Base-by-base conservation (phyloP, 1,140 invertebrate species). In the Cherax destructor region DNA sequence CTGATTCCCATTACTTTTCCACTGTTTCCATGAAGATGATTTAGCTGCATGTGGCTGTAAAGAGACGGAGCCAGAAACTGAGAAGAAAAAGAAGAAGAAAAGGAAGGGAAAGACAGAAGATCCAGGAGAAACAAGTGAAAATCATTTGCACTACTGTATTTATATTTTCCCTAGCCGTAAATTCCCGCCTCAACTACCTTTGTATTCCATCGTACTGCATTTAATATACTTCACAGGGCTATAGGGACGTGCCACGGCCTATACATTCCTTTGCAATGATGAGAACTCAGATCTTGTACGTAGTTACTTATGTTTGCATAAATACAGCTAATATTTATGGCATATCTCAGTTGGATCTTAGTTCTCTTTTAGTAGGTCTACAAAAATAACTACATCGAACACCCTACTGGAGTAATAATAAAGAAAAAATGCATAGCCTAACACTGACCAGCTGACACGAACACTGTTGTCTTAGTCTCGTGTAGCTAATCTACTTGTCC, bases 21-120 rank as follows among this genome's bases (percentile, higher is more conserved):
- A 56, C 83, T 59, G 49, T n/a, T 18, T 72, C 65, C 65, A n/a
- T 80, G 88, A 91, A 91, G 88, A 83, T 76, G 88, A 91, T 83
- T 79, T 85, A 65, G 76, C 61, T 50, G 74, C 86, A 69, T 88
- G 86, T 52, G 83, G 88, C n/a, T 91, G 88, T 79, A 30, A 59
- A 10, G 74, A 69, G 49, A 72, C 69, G 77, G 52, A 74, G 16
- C 61, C 13, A 16, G 83, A 91, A 72, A 30, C n/a, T 4, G 88
- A 91, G 56, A 91, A 91, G 83, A 91, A 91, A 85, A 91, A 91
- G 88, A 91, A 91, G 88, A 91, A 91, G 77, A 91, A 78, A 83
- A 91, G 59, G 83, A 91, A 80, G 52, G 30, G 47, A 18, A n/a
- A 91, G 59, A 47, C 85, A 24, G 77, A 88, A n/a, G 86, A 6